Evolutionary conservation across 2,888 invertebrate species (phyloP).

Genomic region (Drosophila algonquin): DNA sequence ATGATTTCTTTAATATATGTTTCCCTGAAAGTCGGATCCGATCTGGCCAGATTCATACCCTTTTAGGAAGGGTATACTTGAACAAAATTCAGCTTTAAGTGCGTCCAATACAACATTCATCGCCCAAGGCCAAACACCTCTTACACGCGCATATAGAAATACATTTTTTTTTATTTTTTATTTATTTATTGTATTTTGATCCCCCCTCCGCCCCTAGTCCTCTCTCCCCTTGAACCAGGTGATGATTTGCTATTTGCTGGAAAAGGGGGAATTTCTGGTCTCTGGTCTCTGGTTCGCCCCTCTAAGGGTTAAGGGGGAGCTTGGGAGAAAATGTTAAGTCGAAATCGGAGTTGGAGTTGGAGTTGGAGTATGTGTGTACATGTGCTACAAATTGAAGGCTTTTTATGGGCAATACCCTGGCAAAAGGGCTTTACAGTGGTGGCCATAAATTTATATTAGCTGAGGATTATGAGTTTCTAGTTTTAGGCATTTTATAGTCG

Average conservation of each 20-base stretch:
- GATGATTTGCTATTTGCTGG: conserved; percentile 67
- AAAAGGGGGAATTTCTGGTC: conserved; percentile 1
- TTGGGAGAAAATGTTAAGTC: conserved; percentile 46
- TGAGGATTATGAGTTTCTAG: conserved; percentile 1
- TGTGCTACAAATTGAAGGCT: conserved; percentile 51
- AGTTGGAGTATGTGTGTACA: conserved; percentile 20
- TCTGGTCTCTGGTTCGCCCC: conserved; percentile 5
- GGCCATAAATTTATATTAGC: conserved; percentile 3
- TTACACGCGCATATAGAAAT: conserved; percentile 47
- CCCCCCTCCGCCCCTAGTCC: not conserved
- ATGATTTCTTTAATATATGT: too few species aligned
- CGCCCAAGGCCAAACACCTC: conserved; percentile 59
- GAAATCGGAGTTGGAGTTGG: not conserved
- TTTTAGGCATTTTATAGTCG: not conserved
- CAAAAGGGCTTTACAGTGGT: not conserved
- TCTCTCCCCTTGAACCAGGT: conserved; percentile 49
- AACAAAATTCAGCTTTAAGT: conserved; percentile 43
- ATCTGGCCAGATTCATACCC: not conserved
- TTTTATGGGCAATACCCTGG: conserved; percentile 33
- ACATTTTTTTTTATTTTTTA: conserved; percentile 17
- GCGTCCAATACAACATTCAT: conserved; percentile 45
- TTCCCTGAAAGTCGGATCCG: too few species aligned
- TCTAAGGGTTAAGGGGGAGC: conserved; percentile 17
- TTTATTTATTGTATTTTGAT: conserved; percentile 22
- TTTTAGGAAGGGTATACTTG: not conserved